A percentile compares a stretch with the other conserved stretches of the same genome.
These are phyloP conservation scores for Mantis religiosa DNA, from an alignment of 2,888 invertebrate genomes.

Conservation along the genomic window DNA sequence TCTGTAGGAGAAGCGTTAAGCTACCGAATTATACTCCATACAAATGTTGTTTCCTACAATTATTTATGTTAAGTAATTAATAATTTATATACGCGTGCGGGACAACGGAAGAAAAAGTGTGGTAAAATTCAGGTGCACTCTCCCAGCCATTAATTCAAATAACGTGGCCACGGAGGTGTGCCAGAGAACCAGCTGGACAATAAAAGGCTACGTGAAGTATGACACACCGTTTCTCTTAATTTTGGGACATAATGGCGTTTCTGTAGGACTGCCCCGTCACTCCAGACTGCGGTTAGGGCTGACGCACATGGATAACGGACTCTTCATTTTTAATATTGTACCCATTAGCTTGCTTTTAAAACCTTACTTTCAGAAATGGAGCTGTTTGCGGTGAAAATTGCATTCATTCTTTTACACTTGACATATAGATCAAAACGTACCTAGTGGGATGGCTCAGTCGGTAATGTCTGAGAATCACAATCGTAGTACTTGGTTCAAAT, in stretches of 20 bases:
- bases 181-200: background rate
- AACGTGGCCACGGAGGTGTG: background rate
- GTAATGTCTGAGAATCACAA: too few species aligned
- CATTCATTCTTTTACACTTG: background rate
- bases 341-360: background rate
- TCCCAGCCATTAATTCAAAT: slow-evolving; percentile 6
- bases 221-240: slow-evolving; percentile 13
- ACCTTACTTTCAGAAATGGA: background rate
- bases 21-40: slow-evolving; percentile 6
- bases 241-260: background rate
- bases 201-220: background rate
- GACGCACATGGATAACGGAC: background rate
- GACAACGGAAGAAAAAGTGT: background rate
- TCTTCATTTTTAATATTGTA: background rate
- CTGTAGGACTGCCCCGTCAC: background rate
- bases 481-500: too few species aligned
- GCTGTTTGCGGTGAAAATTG: background rate
- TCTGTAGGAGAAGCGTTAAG: background rate
- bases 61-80: slow-evolving; percentile 15
- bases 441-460: too few species aligned
- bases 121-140: slow-evolving; percentile 14
- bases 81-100: slow-evolving; percentile 1
- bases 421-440: too few species aligned
- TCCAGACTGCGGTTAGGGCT: background rate
- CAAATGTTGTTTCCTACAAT: slow-evolving; percentile 5